Evolutionary conservation across 2,888 invertebrate species (phyloP).

Genomic region (Athalia rosae): DNA sequence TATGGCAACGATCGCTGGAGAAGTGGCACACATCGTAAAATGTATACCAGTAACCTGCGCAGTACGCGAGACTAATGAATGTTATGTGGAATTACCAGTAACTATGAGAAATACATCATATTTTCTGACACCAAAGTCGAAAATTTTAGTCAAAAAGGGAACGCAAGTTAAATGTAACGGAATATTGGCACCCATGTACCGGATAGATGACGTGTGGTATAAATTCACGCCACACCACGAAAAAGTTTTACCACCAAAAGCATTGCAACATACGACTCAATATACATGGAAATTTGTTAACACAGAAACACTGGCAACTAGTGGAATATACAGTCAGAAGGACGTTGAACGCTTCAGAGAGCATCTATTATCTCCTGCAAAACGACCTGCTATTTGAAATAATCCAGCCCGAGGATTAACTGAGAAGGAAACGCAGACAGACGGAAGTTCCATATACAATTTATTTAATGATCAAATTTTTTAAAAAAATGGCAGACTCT

Average conservation of each 20-base stretch:
- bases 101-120: slow-evolving; percentile 47
- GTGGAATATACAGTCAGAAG: slow-evolving; percentile 1
- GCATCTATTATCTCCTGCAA: neutral
- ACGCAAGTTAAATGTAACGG: slow-evolving; percentile 51
- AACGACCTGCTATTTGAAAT: neutral
- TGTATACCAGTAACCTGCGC: slow-evolving; percentile 50
- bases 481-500: neutral
- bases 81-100: slow-evolving; percentile 53
- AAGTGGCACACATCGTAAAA: slow-evolving; percentile 53
- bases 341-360: neutral
- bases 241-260: neutral
- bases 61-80: slow-evolving; percentile 47
- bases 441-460: neutral
- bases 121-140: slow-evolving; percentile 53
- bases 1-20: slow-evolving; percentile 54
- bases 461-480: neutral
- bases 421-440: neutral
- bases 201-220: slow-evolving; percentile 49
- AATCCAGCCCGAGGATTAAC: neutral
- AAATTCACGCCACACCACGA: neutral
- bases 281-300: slow-evolving; percentile 2
- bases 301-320: neutral
- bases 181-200: slow-evolving; percentile 51
- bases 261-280: neutral
- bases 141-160: slow-evolving; percentile 50